These are phyloP conservation scores for Pachydiplax longipennis DNA, from an alignment of 2,888 invertebrate genomes.

Conservation along the genomic window DNA sequence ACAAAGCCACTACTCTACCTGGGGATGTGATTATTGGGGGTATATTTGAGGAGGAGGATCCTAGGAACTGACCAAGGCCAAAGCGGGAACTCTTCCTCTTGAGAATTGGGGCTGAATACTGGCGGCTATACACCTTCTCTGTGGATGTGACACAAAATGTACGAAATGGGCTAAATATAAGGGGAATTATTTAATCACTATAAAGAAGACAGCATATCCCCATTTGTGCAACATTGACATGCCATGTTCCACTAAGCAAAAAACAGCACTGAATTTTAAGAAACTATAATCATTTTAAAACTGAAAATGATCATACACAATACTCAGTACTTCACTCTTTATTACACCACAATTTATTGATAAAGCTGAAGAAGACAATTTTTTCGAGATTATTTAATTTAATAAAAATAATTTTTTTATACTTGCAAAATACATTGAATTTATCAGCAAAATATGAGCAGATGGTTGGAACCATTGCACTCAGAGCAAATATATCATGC, in stretches of 20 bases:
- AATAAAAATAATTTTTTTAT: too few relatives aligned
- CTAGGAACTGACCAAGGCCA: conserved; percentile 81
- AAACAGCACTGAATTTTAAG: background rate
- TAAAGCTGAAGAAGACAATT: too few relatives aligned
- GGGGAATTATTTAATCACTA: background rate
- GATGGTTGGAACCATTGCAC: too few relatives aligned
- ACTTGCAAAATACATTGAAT: too few relatives aligned
- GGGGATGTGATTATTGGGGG: background rate
- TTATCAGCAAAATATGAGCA: too few relatives aligned
- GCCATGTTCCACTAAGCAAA: background rate
- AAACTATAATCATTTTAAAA: background rate
- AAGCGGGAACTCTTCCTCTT: conserved; percentile 92
- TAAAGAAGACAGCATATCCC: background rate
- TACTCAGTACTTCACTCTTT: too few relatives aligned
- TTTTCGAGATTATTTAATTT: too few relatives aligned
- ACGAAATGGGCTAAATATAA: conserved; percentile 12
- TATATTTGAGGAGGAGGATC: background rate
- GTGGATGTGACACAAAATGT: conserved; percentile 66
- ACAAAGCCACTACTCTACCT: background rate
- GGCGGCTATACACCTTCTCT: conserved; percentile 87
- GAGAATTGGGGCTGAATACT: conserved; percentile 94
- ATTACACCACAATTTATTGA: too few relatives aligned
- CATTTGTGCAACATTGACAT: background rate
- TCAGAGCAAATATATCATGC: too few relatives aligned
- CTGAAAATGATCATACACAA: too few relatives aligned